phyloP scores from a whole-genome alignment of 2,888 invertebrate genomes.

The Amphipoea oculea region DNA sequence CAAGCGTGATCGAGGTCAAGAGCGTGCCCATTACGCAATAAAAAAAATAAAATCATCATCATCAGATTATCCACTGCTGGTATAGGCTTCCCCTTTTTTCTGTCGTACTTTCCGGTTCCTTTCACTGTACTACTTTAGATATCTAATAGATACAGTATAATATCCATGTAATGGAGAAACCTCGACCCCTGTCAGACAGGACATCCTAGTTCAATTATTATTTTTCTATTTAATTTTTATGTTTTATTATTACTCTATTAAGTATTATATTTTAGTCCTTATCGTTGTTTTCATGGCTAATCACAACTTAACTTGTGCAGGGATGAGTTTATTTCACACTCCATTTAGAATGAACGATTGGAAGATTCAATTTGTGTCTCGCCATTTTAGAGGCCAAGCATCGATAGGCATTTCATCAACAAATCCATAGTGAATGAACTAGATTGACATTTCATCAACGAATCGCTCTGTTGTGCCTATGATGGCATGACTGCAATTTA shows the following conservation, averaged over 20 bases:
- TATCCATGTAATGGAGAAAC: too few relatives aligned
- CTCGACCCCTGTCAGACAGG: too few relatives aligned
- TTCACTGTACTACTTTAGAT: neutral
- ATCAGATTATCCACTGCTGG: neutral
- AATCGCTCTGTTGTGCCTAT: conserved; percentile 29
- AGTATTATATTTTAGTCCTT: neutral
- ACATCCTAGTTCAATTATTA: too few relatives aligned
- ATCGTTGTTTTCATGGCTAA: neutral
- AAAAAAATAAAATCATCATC: too few relatives aligned
- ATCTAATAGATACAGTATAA: too few relatives aligned
- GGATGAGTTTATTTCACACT: neutral
- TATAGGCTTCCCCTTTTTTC: neutral
- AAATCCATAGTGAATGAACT: conserved; percentile 12
- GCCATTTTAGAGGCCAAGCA: neutral
- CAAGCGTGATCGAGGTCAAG: too few relatives aligned
- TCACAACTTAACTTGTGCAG: neutral
- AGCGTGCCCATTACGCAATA: too few relatives aligned
- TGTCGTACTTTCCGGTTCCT: neutral
- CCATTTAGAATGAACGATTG: neutral
- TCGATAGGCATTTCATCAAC: conserved; percentile 19
- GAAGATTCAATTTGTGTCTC: neutral
- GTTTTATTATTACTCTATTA: too few relatives aligned
- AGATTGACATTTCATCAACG: conserved; percentile 47
- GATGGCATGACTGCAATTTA: conserved; percentile 60
- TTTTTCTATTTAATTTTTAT: too few relatives aligned